Conservation (phyloP, 2,888 invertebrate genomes). For the Hermaeophaga mercurialis region DNA sequence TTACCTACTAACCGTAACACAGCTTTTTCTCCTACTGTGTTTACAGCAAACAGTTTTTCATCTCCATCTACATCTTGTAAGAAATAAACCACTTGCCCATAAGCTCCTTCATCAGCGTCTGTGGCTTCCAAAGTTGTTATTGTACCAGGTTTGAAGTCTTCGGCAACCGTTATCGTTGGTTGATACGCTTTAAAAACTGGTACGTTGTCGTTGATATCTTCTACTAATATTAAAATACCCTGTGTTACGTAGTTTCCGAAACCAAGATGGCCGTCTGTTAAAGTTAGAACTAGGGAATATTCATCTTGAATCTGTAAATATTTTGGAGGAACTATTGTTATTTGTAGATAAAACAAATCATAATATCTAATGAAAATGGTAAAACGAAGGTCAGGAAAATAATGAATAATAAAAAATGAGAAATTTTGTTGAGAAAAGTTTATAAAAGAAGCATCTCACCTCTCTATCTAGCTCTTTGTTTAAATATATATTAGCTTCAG, state of each 20-base stretch:
- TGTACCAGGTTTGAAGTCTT: conserved; percentile 77
- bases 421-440: no score
- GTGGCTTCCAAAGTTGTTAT: conserved; percentile 83
- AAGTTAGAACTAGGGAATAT: conserved; percentile 84
- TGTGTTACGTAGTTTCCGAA: conserved; percentile 89
- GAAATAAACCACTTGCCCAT: conserved; percentile 89
- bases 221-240: conserved; percentile 84
- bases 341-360: no score
- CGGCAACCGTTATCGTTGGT: conserved; percentile 78
- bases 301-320: conserved; percentile 86
- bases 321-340: no score
- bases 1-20: conserved; percentile 75
- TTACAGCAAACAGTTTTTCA: conserved; percentile 75
- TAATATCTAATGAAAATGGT: no score
- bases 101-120: conserved; percentile 89
- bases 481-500: conserved; percentile 86
- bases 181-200: conserved; percentile 87
- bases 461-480: conserved; percentile 90
- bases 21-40: conserved; percentile 85
- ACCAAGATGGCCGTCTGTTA: conserved; percentile 86
- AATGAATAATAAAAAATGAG: neutral
- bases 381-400: no score
- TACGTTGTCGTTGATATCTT: conserved; percentile 91
- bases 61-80: conserved; percentile 82
- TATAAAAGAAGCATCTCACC: conserved; percentile 62